These are phyloP conservation scores for Druon quercuslanigerum DNA, from an alignment of 1,140 invertebrate genomes.

Conservation along the genomic window DNA sequence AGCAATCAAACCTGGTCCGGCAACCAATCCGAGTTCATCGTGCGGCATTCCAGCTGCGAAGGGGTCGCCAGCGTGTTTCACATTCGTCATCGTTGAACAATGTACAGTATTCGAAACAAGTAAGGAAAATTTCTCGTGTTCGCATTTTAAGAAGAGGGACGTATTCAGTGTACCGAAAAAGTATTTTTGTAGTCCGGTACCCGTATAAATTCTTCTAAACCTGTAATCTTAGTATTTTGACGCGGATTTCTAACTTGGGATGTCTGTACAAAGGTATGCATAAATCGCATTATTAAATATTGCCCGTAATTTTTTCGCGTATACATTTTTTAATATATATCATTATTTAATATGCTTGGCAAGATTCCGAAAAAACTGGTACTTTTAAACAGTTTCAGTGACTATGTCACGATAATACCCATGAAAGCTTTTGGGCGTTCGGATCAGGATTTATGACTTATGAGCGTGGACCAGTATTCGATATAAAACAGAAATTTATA, in stretches of 20 bases:
- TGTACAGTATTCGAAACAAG: slow-evolving; percentile 4
- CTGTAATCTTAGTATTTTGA: no score
- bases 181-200: background rate
- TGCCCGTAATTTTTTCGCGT: no score
- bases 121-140: background rate
- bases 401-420: background rate
- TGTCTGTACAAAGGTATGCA: no score
- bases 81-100: slow-evolving; percentile 24
- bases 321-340: no score
- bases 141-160: background rate
- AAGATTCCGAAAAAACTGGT: background rate
- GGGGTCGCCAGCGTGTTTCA: slow-evolving; percentile 34
- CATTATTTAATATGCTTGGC: no score
- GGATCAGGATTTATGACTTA: slow-evolving; percentile 3
- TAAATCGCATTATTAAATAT: no score
- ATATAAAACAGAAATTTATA: background rate
- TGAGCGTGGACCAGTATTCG: background rate
- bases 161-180: slow-evolving; percentile 2
- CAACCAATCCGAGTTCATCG: slow-evolving; percentile 37
- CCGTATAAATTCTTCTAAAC: background rate
- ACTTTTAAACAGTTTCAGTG: background rate
- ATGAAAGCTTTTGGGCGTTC: background rate
- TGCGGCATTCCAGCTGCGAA: slow-evolving; percentile 39
- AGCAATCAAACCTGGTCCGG: slow-evolving; percentile 34
- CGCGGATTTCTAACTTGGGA: no score